Evolutionary conservation across 2,888 invertebrate genomes (phyloP), one percentile per base, ranked within the genome.

Genomic region (Orthonychiurus folsomi): DNA sequence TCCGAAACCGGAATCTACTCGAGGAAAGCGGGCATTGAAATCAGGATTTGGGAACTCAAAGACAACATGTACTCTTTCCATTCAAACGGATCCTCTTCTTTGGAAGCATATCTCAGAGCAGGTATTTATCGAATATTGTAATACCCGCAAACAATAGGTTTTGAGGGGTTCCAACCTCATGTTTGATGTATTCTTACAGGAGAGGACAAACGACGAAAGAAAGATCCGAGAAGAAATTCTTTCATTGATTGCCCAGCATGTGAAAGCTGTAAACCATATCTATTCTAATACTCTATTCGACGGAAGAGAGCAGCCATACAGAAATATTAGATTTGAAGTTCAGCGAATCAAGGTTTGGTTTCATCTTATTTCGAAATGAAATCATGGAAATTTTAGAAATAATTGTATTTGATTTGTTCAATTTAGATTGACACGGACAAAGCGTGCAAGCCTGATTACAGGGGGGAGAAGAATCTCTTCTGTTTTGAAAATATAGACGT

Each of bases 401-500:
- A n/a, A n/a, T 5, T 37, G 37, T 26, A 2, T 21, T 27, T 56
- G 15, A 56, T 20, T 25, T 12, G n/a, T 60, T 25, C 65, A 77
- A 68, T 76, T 75, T 74, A 94, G 89, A 94, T 95, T 76, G 94
- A 94, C 79, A 93, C 94, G 75, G 89, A 93, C 76, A 80, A 82
- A 12, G 85, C 88, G 0, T 87, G 91, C 74, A 86, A 86, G 75
- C 82, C 82, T 58, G 83, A 83, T 70, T 81, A 78, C 68, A 79
- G 79, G 64, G 84, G 84, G 59, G 89, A 88, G 66, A 82, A 84
- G 70, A 91, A 91, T 79, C 89, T 88, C 69, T 97, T 94, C 79
- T 97, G 96, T 77, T 84, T 89, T 79, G 90, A 91, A 76, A 96
- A 97, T 79, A 95, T 99, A 75, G 99, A 99, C 78, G 99, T 99